Evolutionary conservation across 2,888 invertebrate genomes (phyloP), one percentile per base, ranked within the genome.

Genomic region (Habrosyne pyritoides): DNA sequence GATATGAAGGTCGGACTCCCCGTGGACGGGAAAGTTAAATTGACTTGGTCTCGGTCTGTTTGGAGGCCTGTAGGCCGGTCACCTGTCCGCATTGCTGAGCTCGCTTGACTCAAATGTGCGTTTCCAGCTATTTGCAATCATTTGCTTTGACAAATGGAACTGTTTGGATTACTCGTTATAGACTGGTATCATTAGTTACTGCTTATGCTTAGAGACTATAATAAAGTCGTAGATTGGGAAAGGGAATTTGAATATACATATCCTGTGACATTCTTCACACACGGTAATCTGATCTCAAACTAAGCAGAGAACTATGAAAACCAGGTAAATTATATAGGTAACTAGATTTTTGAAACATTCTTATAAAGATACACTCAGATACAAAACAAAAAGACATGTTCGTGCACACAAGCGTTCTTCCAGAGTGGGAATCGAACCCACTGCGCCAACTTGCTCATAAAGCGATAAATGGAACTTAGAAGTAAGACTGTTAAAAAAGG

Each of bases 41-140:
- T 54, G 56, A 52, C 55, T 59, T 53, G 28, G 56, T 56, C 56
- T 52, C 54, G 53, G 54, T 54, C 52, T 56, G 53, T 47, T 55
- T 55, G 52, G 50, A 47, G 47, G 52, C 28, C 21, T 42, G 42
- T 52, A 14, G 53, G 59, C 52, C 53, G 52, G 48, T 59, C 55
- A 59, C 52, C 59, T 54, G 42, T 42, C 42, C 42, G 42, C 42
- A 42, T 42, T 42, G 42, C 18, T 42, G 14, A n/a, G 42, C 42
- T 42, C n/a, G 42, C 42, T 42, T 42, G 2, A 42, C 42, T 42
- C 42, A 42, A 42, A 42, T 42, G n/a, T n/a, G 18, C 42, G 42
- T 42, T 18, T 36, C 36, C 36, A 36, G 5, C 7, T 0, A 36
- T 36, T 42, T 42, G 42, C 42, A 42, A 42, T 42, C 2, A 42